Conservation (phyloP, 2,797 vertebrate genomes). For the Myotis daubentonii region DNA sequence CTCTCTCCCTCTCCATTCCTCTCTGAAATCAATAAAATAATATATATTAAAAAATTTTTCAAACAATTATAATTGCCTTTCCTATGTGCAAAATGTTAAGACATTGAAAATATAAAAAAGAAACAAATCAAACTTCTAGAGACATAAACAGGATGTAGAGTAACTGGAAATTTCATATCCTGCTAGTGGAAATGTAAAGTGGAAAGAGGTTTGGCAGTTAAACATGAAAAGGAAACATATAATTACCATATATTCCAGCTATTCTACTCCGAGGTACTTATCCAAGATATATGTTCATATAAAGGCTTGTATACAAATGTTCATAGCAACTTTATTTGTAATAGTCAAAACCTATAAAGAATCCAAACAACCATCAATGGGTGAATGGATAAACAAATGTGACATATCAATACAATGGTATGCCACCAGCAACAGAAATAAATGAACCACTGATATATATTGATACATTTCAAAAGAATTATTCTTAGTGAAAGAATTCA, state of each 20-base stretch:
- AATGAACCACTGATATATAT: neutral
- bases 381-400: neutral
- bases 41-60: no score
- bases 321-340: constrained; percentile 3
- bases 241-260: neutral
- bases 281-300: neutral
- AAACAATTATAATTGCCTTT: neutral
- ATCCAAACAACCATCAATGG: neutral
- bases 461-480: neutral
- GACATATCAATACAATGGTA: neutral
- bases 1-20: no score
- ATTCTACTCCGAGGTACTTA: neutral
- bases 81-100: neutral
- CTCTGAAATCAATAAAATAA: no score
- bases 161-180: neutral
- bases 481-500: neutral
- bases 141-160: neutral
- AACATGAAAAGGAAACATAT: constrained; percentile 2
- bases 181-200: neutral
- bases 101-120: neutral
- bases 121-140: constrained; percentile 17
- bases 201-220: neutral
- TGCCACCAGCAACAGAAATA: neutral
- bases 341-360: constrained; percentile 14
- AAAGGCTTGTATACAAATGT: neutral